Conservation (phyloP, 2,888 invertebrate species). For the Tridacna gigas region DNA sequence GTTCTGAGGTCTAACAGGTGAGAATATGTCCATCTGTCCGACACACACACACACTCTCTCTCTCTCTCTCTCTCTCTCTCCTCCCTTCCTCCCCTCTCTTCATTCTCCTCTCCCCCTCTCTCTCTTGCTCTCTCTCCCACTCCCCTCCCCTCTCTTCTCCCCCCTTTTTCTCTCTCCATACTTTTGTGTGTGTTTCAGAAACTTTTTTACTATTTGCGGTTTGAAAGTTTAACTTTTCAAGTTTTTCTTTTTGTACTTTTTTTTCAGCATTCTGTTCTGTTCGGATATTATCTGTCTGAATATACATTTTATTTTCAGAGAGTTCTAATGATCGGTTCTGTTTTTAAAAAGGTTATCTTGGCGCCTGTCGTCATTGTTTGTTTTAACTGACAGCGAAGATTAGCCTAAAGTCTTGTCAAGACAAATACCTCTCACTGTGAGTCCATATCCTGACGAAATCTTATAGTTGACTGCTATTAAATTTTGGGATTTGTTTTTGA, state of each 20-base stretch:
- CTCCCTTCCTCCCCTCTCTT: not conserved
- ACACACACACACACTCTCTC: not conserved
- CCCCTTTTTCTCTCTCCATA: not conserved
- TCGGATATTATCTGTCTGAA: not conserved
- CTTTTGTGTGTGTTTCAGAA: not conserved
- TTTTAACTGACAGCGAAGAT: too few relatives aligned
- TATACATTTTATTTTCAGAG: not conserved
- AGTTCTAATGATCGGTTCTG: not conserved
- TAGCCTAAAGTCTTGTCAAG: too few relatives aligned
- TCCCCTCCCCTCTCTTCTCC: not conserved
- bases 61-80: not conserved
- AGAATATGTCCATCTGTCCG: not conserved
- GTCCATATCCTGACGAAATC: too few relatives aligned
- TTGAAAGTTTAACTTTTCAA: too few relatives aligned
- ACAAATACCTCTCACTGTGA: too few relatives aligned
- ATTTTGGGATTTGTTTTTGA: too few relatives aligned
- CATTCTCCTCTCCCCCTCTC: not conserved
- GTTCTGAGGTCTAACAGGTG: slow-evolving; percentile 17
- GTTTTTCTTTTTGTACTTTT: not conserved
- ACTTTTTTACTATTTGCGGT: too few relatives aligned
- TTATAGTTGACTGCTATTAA: too few relatives aligned
- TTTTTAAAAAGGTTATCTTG: too few relatives aligned
- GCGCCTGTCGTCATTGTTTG: too few relatives aligned
- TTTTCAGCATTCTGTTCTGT: not conserved
- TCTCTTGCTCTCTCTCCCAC: not conserved